A percentile compares a stretch with the other conserved stretches of the same genome.
These are phyloP conservation scores for Pseudomyrmex concolor DNA, from an alignment of 1,140 invertebrate species.

Conservation along the genomic window DNA sequence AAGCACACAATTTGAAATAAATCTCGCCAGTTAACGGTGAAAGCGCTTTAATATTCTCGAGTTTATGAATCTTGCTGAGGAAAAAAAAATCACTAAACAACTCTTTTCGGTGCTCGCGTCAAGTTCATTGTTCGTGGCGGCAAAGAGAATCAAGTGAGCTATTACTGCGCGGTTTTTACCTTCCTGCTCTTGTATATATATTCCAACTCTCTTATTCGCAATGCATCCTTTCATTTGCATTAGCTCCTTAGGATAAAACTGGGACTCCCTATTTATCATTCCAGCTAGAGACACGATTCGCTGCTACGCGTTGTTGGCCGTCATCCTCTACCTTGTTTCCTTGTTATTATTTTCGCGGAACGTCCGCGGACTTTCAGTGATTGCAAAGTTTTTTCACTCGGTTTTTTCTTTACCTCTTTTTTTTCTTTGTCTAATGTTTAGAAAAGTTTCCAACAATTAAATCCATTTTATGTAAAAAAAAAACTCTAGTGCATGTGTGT, in stretches of 20 bases:
- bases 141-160: not conserved
- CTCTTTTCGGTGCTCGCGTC: not conserved
- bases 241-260: conserved; percentile 43
- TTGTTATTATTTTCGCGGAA: conserved; percentile 32
- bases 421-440: not conserved
- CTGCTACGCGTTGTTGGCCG: conserved; percentile 26
- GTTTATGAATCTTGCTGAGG: not conserved
- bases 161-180: not conserved
- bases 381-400: conserved; percentile 4
- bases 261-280: conserved; percentile 46
- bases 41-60: not conserved
- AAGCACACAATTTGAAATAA: not conserved
- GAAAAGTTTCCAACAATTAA: not conserved
- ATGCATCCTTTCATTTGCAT: conserved; percentile 48
- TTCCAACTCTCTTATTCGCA: conserved; percentile 27
- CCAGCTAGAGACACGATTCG: conserved; percentile 22
- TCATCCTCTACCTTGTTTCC: conserved; percentile 6
- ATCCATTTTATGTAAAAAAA: no score
- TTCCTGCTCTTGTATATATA: not conserved
- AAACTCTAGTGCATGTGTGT: no score
- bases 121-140: conserved; percentile 12
- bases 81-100: not conserved
- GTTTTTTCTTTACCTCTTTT: not conserved
- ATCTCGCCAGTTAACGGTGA: not conserved
- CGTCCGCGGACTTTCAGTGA: not conserved